These are phyloP conservation scores for Pogonognathellus flavescens DNA, from an alignment of 1,140 invertebrate species.

Conservation along the genomic window DNA sequence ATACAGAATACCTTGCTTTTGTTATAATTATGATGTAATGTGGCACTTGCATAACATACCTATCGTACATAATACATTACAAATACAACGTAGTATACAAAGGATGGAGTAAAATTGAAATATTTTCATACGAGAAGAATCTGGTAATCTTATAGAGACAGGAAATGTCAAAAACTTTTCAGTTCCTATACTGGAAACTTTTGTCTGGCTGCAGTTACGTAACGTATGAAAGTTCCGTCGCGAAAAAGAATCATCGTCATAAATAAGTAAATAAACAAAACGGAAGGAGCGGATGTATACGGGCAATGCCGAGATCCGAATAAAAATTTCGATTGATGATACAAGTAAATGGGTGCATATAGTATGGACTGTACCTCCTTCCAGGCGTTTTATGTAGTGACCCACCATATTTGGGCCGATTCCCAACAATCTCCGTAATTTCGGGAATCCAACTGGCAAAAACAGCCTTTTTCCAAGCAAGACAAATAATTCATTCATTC, in stretches of 20 bases:
- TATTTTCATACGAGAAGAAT: too few relatives aligned
- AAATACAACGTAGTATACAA: too few relatives aligned
- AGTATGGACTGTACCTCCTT: constrained; percentile 84
- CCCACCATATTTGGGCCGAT: constrained; percentile 97
- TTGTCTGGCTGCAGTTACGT: neutral
- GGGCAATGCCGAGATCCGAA: constrained; percentile 35
- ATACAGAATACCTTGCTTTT: too few relatives aligned
- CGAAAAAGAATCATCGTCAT: neutral
- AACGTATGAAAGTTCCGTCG: neutral
- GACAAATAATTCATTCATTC: constrained; percentile 55
- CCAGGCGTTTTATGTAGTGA: constrained; percentile 92
- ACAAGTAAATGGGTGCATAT: constrained; percentile 48
- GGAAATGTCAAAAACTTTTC: neutral
- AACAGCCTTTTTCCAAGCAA: constrained; percentile 81
- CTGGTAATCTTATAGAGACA: neutral
- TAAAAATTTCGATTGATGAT: constrained; percentile 52
- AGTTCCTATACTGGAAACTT: neutral
- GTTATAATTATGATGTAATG: too few relatives aligned
- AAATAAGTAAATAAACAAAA: constrained; percentile 49
- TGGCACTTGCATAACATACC: too few relatives aligned
- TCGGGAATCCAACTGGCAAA: constrained; percentile 99
- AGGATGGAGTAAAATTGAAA: too few relatives aligned
- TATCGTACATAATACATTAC: too few relatives aligned
- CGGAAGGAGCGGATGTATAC: constrained; percentile 55
- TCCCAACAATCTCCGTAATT: constrained; percentile 96